These are phyloP conservation scores for Rhyacophila evoluta DNA, from an alignment of 2,888 invertebrate genomes.

Conservation along the genomic window DNA sequence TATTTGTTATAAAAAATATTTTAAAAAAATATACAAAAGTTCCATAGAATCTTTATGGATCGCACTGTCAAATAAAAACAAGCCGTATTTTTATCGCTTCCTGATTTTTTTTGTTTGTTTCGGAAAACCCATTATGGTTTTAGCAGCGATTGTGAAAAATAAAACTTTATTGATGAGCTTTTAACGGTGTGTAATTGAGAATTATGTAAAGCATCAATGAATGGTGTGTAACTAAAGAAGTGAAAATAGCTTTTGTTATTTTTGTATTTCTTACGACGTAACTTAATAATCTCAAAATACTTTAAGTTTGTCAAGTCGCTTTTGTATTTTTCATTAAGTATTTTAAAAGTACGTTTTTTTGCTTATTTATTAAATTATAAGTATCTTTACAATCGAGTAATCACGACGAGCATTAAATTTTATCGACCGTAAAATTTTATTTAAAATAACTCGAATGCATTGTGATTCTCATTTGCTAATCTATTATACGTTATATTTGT, in stretches of 20 bases:
- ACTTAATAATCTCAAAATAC: not conserved
- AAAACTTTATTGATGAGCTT: not conserved
- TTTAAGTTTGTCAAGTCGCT: not conserved
- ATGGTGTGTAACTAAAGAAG: not conserved
- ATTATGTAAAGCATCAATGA: not conserved
- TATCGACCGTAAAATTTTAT: not conserved
- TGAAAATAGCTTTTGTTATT: not conserved
- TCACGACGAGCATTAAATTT: not conserved
- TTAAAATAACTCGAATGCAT: not conserved
- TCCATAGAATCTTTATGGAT: not conserved
- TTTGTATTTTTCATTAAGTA: not conserved
- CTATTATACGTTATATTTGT: too few relatives aligned
- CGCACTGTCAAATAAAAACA: not conserved
- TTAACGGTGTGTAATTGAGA: not conserved
- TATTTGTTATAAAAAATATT: too few relatives aligned
- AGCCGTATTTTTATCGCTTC: not conserved
- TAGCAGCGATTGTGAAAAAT: not conserved
- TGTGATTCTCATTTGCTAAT: too few relatives aligned
- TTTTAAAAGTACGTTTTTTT: not conserved
- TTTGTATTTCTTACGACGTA: not conserved
- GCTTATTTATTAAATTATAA: not conserved
- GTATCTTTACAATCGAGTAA: not conserved
- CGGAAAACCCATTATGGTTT: constrained; percentile 1
- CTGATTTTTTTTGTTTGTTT: constrained; percentile 4
- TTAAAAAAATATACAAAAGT: too few relatives aligned